These are phyloP conservation scores for Zophobas morio DNA, from an alignment of 1,140 invertebrate species.

Conservation along the genomic window DNA sequence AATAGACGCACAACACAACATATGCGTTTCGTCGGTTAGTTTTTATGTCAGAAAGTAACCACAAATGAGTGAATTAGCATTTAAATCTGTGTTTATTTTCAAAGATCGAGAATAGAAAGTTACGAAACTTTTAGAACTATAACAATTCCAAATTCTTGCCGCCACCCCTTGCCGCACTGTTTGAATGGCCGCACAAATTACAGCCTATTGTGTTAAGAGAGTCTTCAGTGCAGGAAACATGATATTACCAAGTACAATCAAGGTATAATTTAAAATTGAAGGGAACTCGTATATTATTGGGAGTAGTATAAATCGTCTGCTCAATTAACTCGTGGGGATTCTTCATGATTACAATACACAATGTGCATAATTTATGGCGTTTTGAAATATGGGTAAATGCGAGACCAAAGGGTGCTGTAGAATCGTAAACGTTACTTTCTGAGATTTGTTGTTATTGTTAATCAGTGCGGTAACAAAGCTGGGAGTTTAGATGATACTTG, in stretches of 20 bases:
- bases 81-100: slow-evolving; percentile 31
- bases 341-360: slow-evolving; percentile 19
- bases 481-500: too few species aligned
- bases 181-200: slow-evolving; percentile 5
- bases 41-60: slow-evolving; percentile 36
- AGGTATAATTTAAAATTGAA: slow-evolving; percentile 34
- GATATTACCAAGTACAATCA: slow-evolving; percentile 31
- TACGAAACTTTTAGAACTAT: slow-evolving; percentile 28
- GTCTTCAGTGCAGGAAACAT: slow-evolving; percentile 22
- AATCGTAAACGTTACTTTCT: too few species aligned
- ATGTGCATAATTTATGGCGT: slow-evolving; percentile 28
- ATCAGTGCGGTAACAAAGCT: too few species aligned
- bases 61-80: slow-evolving; percentile 32
- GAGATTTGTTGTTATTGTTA: too few species aligned
- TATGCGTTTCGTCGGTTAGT: slow-evolving; percentile 29
- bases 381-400: slow-evolving; percentile 4
- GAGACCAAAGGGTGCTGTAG: not conserved
- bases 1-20: slow-evolving; percentile 24
- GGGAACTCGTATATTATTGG: slow-evolving; percentile 34
- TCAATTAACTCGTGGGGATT: slow-evolving; percentile 7
- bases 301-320: slow-evolving; percentile 7
- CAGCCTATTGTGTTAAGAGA: slow-evolving; percentile 16
- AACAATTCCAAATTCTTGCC: slow-evolving; percentile 9
- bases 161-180: not conserved
- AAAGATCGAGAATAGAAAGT: slow-evolving; percentile 33